Conservation (phyloP, 2,797 vertebrate genomes). For the Leucoraja ocellata region DNA sequence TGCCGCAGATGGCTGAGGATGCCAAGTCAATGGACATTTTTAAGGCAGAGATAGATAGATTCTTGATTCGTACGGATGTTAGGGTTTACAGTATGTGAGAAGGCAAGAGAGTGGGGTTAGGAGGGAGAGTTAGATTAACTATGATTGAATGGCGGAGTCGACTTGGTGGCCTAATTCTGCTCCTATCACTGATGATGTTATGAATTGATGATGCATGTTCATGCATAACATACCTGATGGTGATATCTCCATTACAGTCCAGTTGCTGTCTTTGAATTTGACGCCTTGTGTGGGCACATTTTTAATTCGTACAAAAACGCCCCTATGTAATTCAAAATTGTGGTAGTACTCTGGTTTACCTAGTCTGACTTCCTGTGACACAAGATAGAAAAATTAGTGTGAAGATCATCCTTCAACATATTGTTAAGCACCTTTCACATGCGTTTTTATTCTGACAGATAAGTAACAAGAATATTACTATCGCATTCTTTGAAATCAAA, state of each 20-base stretch:
- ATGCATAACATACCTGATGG: neutral
- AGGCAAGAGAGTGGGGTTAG: too few species aligned
- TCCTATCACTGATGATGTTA: too few species aligned
- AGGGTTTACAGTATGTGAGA: too few species aligned
- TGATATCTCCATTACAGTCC: neutral
- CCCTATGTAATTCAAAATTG: neutral
- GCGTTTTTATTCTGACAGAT: neutral
- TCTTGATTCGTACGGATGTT: too few species aligned
- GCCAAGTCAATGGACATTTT: too few species aligned
- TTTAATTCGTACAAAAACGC: neutral
- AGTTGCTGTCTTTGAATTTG: neutral
- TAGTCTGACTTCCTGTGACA: neutral
- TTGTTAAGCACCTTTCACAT: neutral
- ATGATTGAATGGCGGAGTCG: too few species aligned
- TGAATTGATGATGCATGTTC: neutral
- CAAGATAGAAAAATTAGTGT: neutral
- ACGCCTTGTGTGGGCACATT: neutral
- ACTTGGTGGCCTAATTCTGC: too few species aligned
- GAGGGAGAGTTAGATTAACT: too few species aligned
- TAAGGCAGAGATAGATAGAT: too few species aligned
- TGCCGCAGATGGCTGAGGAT: too few species aligned
- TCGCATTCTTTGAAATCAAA: too few species aligned
- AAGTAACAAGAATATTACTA: neutral
- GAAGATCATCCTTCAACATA: neutral
- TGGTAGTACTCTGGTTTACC: accelerated